phyloP scores from a whole-genome alignment of 2,888 invertebrate genomes.

The Argynnis bischoffii region DNA sequence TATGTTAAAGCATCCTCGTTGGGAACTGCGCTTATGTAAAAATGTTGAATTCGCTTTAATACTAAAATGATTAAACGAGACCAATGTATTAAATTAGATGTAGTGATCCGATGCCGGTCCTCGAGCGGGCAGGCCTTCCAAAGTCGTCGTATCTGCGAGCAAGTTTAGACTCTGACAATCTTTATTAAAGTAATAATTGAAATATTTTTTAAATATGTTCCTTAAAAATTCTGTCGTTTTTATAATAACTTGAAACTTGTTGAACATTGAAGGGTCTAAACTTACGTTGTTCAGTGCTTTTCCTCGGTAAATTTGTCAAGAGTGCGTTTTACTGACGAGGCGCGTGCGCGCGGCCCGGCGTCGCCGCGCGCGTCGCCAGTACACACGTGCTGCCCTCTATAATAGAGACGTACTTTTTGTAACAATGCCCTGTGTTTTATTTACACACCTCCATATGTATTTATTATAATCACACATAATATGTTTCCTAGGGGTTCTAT shows the following conservation, averaged over 20 bases:
- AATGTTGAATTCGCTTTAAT: constrained; percentile 3
- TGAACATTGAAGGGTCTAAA: constrained; percentile 19
- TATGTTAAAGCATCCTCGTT: not conserved
- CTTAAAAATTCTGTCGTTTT: not conserved
- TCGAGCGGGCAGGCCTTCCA: not conserved
- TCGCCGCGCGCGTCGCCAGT: not conserved
- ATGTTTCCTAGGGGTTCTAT: no score
- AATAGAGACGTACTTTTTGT: constrained; percentile 73
- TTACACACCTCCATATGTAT: constrained; percentile 33
- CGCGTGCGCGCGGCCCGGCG: not conserved
- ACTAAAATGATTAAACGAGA: constrained; percentile 6
- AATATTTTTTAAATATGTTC: not conserved
- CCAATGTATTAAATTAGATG: not conserved
- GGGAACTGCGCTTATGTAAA: not conserved
- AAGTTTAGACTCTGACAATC: constrained; percentile 7
- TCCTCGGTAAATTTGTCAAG: constrained; percentile 17
- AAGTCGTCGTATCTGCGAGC: not conserved
- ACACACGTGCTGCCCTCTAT: constrained; percentile 48
- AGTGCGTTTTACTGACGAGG: not conserved
- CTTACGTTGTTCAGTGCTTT: constrained; percentile 17
- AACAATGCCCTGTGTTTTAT: constrained; percentile 58
- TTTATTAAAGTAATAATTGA: not conserved
- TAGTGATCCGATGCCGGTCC: not conserved
- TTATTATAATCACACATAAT: no score
- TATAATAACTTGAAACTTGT: no score